Conservation (phyloP, 2,113 vertebrate species). For the Uria aalge region DNA sequence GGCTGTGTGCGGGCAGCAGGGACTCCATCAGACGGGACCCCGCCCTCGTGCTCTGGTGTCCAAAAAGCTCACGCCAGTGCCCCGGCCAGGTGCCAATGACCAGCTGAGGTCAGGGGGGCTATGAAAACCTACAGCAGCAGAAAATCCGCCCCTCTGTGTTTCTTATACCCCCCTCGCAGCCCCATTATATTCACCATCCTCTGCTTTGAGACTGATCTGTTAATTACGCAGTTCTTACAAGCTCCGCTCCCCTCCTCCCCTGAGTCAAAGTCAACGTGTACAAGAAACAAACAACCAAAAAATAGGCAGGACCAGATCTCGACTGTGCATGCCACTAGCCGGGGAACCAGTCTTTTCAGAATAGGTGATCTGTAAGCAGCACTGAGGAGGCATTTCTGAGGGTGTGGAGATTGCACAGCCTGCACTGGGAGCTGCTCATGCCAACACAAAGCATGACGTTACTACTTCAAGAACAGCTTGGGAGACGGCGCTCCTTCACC, state of each 20-base stretch:
- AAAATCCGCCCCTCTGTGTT: background rate
- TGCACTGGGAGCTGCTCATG: background rate
- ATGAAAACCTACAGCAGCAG: background rate
- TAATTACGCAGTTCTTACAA: background rate
- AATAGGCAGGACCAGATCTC: background rate
- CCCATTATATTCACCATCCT: background rate
- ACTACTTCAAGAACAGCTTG: background rate
- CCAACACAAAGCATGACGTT: slow-evolving; percentile 6
- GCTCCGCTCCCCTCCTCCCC: background rate
- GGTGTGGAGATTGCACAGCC: background rate
- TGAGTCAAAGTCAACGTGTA: fast-evolving
- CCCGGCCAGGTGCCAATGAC: background rate
- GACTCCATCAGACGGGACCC: background rate
- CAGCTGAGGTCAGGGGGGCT: background rate
- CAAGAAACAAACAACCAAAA: background rate
- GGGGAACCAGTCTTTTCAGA: background rate
- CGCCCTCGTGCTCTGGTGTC: background rate
- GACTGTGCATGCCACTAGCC: fast-evolving
- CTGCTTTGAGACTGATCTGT: background rate
- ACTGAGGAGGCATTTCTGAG: background rate
- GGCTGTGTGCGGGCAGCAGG: fast-evolving
- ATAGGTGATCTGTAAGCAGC: background rate
- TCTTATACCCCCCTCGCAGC: background rate
- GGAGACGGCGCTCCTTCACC: background rate
- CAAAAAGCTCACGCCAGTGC: background rate